A percentile compares a stretch with the other conserved stretches of the same genome.
phyloP scores from a whole-genome alignment of 2,888 invertebrate species.

The Axea sp. region DNA sequence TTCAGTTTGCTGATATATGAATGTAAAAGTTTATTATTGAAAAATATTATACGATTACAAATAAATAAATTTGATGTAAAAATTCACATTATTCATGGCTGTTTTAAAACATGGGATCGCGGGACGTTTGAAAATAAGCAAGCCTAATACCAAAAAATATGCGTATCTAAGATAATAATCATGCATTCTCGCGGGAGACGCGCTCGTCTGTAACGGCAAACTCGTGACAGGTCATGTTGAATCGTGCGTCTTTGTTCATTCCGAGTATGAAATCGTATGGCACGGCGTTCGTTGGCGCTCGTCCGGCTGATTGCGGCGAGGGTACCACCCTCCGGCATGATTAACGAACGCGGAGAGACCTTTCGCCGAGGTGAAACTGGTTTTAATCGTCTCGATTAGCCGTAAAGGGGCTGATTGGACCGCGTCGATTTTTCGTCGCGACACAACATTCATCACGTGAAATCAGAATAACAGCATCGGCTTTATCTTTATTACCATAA shows the following conservation, averaged over 20 bases:
- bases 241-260: slow-evolving; percentile 22
- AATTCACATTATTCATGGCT: too few species aligned
- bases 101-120: too few species aligned
- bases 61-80: too few species aligned
- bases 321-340: slow-evolving; percentile 56
- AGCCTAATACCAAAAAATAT: not conserved
- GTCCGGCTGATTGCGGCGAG: slow-evolving; percentile 16
- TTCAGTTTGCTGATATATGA: too few species aligned
- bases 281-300: slow-evolving; percentile 4
- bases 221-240: slow-evolving; percentile 27
- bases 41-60: too few species aligned
- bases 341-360: slow-evolving; percentile 62
- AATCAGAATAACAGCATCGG: slow-evolving; percentile 50
- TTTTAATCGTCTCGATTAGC: slow-evolving; percentile 69
- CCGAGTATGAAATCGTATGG: slow-evolving; percentile 12
- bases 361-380: slow-evolving; percentile 61
- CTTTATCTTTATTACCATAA: slow-evolving; percentile 53
- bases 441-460: slow-evolving; percentile 44
- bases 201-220: slow-evolving; percentile 2
- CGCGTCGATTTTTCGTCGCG: slow-evolving; percentile 40
- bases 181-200: slow-evolving; percentile 5
- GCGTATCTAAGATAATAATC: slow-evolving; percentile 10
- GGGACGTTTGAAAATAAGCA: not conserved
- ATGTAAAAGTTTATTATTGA: too few species aligned
- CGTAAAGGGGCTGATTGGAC: slow-evolving; percentile 32